Evolutionary conservation across 92 coral and sea anemone genomes (phyloP).

Genomic region (Paragorgia papillata): DNA sequence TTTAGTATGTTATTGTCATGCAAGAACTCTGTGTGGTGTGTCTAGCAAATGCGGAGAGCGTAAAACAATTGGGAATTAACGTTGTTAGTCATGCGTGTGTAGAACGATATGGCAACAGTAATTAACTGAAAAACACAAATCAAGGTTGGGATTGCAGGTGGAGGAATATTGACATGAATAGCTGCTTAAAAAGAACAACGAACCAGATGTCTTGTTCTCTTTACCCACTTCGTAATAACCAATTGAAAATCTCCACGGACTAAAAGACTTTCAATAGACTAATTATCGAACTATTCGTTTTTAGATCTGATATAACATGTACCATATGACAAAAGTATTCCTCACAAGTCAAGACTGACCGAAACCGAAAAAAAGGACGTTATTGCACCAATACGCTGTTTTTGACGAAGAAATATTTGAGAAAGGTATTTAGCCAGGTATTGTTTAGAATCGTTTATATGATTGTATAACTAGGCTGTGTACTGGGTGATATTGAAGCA

Average conservation of each 20-base stretch:
- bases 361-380: too few species aligned
- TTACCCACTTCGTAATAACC: constrained; percentile 27
- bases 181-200: constrained; percentile 42
- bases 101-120: constrained; percentile 22
- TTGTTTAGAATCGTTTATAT: background rate
- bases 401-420: background rate
- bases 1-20: too few species aligned
- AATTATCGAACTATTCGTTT: constrained; percentile 5
- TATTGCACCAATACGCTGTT: too few species aligned
- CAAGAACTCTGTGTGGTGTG: too few species aligned
- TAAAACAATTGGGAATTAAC: constrained; percentile 37
- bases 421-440: background rate
- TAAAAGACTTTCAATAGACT: constrained; percentile 20
- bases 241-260: constrained; percentile 19
- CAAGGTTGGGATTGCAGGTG: constrained; percentile 14
- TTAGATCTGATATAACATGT: background rate
- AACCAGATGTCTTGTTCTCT: constrained; percentile 35
- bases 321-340: too few species aligned
- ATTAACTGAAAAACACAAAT: constrained; percentile 28
- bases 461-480: background rate
- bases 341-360: too few species aligned
- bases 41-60: too few species aligned
- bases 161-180: constrained; percentile 39
- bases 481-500: constrained; percentile 14
- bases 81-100: constrained; percentile 6